Conservation (phyloP, 2,888 invertebrate genomes). For the Hetaerina titia region DNA sequence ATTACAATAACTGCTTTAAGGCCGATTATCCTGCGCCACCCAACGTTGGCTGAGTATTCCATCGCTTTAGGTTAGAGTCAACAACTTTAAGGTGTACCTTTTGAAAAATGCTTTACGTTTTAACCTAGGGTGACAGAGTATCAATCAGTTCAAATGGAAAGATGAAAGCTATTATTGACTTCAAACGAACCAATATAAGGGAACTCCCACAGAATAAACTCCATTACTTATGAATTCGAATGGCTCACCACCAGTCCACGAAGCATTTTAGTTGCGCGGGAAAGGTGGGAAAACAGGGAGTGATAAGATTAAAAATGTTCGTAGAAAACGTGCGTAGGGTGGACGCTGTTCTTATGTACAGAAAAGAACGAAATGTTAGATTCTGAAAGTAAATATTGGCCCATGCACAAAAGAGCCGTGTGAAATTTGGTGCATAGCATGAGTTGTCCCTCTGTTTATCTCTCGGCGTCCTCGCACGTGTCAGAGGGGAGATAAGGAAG, state of each 20-base stretch:
- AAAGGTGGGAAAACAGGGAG: slow-evolving; percentile 4
- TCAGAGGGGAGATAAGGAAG: background rate
- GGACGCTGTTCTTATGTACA: background rate
- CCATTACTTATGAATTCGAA: background rate
- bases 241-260: background rate
- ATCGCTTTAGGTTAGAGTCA: too few relatives aligned
- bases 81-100: too few relatives aligned
- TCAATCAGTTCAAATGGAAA: background rate
- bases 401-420: background rate
- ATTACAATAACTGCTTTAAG: too few relatives aligned
- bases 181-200: background rate
- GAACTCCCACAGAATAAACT: background rate
- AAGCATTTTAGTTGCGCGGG: background rate
- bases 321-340: background rate
- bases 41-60: too few relatives aligned
- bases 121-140: background rate
- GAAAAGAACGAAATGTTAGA: background rate
- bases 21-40: too few relatives aligned
- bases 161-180: background rate
- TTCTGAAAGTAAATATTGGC: background rate
- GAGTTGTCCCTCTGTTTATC: background rate
- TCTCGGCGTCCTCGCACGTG: background rate
- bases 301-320: background rate
- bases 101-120: background rate
- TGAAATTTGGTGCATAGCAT: background rate